Evolutionary conservation across 1,140 invertebrate species (phyloP).

Genomic region (Rhyzopertha dominica): DNA sequence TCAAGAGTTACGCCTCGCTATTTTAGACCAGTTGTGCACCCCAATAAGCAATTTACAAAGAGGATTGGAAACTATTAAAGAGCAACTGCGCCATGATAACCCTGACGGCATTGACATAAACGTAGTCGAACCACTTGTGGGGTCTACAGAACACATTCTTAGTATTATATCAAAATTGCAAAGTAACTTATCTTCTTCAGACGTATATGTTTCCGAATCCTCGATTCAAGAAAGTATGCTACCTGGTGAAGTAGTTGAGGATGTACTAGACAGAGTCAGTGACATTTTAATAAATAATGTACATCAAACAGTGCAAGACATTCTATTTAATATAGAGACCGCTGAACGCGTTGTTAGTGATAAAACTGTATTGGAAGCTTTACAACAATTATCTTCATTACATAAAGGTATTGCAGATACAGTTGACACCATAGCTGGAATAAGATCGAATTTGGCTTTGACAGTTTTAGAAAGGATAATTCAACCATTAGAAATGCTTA

Average conservation of each 20-base stretch:
- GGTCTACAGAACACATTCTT: slow-evolving; percentile 50
- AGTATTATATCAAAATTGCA: slow-evolving; percentile 44
- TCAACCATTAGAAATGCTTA: slow-evolving; percentile 37
- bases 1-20: slow-evolving; percentile 49
- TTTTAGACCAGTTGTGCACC: slow-evolving; percentile 49
- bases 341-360: slow-evolving; percentile 31
- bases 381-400: slow-evolving; percentile 35
- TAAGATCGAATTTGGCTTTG: slow-evolving; percentile 31
- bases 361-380: slow-evolving; percentile 32
- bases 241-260: slow-evolving; percentile 35
- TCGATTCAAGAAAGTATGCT: slow-evolving; percentile 2
- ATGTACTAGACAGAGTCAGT: slow-evolving; percentile 41
- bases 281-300: slow-evolving; percentile 39
- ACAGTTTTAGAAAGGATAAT: slow-evolving; percentile 36
- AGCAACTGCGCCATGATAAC: slow-evolving; percentile 21
- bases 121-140: slow-evolving; percentile 48
- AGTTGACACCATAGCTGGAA: slow-evolving; percentile 26
- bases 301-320: slow-evolving; percentile 33
- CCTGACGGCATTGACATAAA: slow-evolving; percentile 37
- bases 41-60: slow-evolving; percentile 50
- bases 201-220: too few species aligned
- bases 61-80: slow-evolving; percentile 45
- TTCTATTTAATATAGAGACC: slow-evolving; percentile 38
- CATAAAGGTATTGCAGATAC: slow-evolving; percentile 39
- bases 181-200: slow-evolving; percentile 19